Base-by-base conservation (phyloP, 1,140 invertebrate species). In the Heterodera schachtii region DNA sequence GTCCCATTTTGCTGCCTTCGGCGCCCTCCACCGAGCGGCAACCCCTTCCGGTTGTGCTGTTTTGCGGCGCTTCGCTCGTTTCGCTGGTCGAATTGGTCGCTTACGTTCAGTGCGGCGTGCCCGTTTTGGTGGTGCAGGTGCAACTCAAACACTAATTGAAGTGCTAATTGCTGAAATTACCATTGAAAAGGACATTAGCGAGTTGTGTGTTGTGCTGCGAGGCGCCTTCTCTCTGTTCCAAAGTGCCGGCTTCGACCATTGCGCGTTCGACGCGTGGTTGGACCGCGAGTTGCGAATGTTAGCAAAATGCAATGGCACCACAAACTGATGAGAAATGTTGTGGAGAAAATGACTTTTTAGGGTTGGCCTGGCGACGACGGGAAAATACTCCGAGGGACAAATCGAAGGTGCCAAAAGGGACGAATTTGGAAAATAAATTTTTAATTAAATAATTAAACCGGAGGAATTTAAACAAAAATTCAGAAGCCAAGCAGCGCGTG, bases 21-120 rank as follows among this genome's bases (percentile, higher is more conserved):
- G 79, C 83, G 21, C 82, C 84, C 60, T 82, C 77, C 57, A 79
- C 83, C 79, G 87, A 88, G 77, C 81, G 80, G 43, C 77, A 82
- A 57, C 87, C 87, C n/a, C 76, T 89, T 47, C 84, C 84, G n/a
- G 79, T 89, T 19, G 84, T 83, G 43, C 21, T 89, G 43, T 89
- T 88, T 67, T 87, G 84, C 60, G 87, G 85, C 31, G 70, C 83
- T 60, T 76, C 31, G 43, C 75, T 84, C 46, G 43, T 44, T 64
- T 88, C 86, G 9, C 64, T 88, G 43, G 69, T 78, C 21, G 87
- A 87, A 77, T 57, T 88, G 13, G 47, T 78, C 41, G 74, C 82
- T 46, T 89, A 84, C 64, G 60, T 84, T 16, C 82, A 89, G 73
- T 88, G 85, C 76, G 85, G 86, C 43, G 82, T 89, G 64, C 87